These are phyloP conservation scores for Melanotus villosus DNA, from an alignment of 2,888 invertebrate genomes.

Conservation along the genomic window DNA sequence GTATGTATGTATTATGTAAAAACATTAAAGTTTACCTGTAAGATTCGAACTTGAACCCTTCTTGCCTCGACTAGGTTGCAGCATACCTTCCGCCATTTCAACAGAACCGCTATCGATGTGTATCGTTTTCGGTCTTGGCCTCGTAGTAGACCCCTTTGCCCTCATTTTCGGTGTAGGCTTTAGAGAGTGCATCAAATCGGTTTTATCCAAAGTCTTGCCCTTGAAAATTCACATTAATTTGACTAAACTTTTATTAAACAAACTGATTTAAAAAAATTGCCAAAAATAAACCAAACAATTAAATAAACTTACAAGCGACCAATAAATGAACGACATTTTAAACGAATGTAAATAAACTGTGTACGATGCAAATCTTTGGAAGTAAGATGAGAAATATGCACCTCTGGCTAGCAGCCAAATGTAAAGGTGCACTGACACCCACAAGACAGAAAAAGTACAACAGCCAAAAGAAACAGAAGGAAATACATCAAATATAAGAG, in stretches of 20 bases:
- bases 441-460: slow-evolving; percentile 24
- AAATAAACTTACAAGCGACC: slow-evolving; percentile 61
- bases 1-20: too few relatives aligned
- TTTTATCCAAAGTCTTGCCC: slow-evolving; percentile 86
- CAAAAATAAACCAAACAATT: background rate
- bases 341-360: background rate
- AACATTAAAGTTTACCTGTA: too few relatives aligned
- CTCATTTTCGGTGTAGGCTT: slow-evolving; percentile 77
- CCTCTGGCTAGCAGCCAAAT: slow-evolving; percentile 13
- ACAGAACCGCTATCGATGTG: slow-evolving; percentile 88
- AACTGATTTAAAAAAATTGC: slow-evolving; percentile 14
- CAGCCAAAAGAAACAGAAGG: slow-evolving; percentile 3
- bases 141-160: slow-evolving; percentile 73
- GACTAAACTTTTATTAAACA: too few relatives aligned
- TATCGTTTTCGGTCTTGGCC: slow-evolving; percentile 91
- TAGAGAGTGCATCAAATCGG: slow-evolving; percentile 73
- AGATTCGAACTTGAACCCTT: slow-evolving; percentile 88
- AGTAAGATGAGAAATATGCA: background rate
- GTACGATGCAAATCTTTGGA: too few relatives aligned
- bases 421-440: slow-evolving; percentile 23
- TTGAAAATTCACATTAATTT: slow-evolving; percentile 62
- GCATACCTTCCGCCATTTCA: slow-evolving; percentile 83
- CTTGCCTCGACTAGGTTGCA: slow-evolving; percentile 80
- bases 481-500: slow-evolving; percentile 17
- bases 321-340: slow-evolving; percentile 65